Evolutionary conservation across 2,113 vertebrate species (phyloP).

Genomic region (Mungos mungo): DNA sequence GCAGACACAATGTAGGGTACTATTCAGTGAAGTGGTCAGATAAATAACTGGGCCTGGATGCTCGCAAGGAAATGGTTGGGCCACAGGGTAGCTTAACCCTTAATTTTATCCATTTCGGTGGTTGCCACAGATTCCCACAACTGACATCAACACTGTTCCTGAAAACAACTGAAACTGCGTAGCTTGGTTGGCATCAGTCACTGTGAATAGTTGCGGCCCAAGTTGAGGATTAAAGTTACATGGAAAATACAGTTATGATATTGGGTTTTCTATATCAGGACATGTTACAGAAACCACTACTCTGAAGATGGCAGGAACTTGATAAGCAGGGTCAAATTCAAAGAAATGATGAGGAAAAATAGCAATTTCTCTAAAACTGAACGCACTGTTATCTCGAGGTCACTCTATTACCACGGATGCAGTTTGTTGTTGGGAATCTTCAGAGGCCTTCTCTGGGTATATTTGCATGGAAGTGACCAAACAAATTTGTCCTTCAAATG

Average conservation of each 20-base stretch:
- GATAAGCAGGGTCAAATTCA: background rate
- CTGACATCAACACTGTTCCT: slow-evolving; percentile 46
- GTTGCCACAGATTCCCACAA: slow-evolving; percentile 38
- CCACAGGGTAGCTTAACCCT: slow-evolving; percentile 15
- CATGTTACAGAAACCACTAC: background rate
- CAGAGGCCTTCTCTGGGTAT: background rate
- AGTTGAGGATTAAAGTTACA: slow-evolving; percentile 51
- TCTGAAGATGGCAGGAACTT: background rate
- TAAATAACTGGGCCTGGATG: background rate
- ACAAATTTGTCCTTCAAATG: background rate
- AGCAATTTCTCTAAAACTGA: background rate
- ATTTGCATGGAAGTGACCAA: background rate
- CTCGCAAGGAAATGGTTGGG: slow-evolving; percentile 18
- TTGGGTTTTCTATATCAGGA: slow-evolving; percentile 25
- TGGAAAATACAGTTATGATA: slow-evolving; percentile 31
- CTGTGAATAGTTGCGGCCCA: slow-evolving; percentile 35
- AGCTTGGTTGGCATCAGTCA: slow-evolving; percentile 13
- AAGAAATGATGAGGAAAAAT: background rate
- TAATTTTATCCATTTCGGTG: slow-evolving; percentile 61
- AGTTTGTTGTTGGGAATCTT: background rate
- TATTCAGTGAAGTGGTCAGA: background rate
- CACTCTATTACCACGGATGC: background rate
- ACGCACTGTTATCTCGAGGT: background rate
- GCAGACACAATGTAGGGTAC: background rate
- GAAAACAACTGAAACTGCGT: background rate